phyloP scores from a whole-genome alignment of 2,888 invertebrate genomes.

The Macaria liturata region DNA sequence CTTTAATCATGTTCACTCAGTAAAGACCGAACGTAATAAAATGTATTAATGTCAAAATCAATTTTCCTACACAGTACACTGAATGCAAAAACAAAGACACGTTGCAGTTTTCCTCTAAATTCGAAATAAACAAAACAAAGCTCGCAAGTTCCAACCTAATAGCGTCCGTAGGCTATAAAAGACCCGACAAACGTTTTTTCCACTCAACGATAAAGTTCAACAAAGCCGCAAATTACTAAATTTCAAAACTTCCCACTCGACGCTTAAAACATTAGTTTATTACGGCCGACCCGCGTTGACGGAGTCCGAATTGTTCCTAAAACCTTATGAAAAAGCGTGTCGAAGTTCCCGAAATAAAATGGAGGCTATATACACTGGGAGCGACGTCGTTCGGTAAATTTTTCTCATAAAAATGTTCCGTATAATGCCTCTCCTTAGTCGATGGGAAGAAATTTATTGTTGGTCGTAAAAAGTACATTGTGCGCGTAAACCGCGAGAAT shows the following conservation, averaged over 20 bases:
- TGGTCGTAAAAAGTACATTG: conserved; percentile 66
- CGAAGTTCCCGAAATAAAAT: conserved; percentile 27
- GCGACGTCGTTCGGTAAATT: conserved; percentile 55
- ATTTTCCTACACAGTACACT: too few species aligned
- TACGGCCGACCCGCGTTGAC: conserved; percentile 12
- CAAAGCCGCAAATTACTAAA: conserved; percentile 22
- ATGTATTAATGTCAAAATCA: too few species aligned
- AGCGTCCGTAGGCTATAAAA: neutral
- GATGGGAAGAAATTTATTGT: conserved; percentile 70
- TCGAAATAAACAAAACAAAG: too few species aligned
- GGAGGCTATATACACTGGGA: conserved; percentile 24
- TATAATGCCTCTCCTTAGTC: conserved; percentile 59
- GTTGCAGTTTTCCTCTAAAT: too few species aligned
- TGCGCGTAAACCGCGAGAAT: conserved; percentile 55
- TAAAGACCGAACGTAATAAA: too few species aligned
- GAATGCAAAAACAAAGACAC: too few species aligned
- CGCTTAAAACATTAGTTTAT: conserved; percentile 32
- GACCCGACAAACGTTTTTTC: neutral
- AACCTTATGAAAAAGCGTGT: conserved; percentile 28
- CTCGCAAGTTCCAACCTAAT: too few species aligned
- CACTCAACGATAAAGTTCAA: conserved; percentile 5
- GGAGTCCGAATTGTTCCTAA: conserved; percentile 23
- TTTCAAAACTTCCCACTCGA: conserved; percentile 8
- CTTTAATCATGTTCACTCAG: too few species aligned
- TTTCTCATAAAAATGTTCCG: conserved; percentile 59